phyloP scores from a whole-genome alignment of 2,888 invertebrate genomes.

The Lordiphosa fenestrarum region DNA sequence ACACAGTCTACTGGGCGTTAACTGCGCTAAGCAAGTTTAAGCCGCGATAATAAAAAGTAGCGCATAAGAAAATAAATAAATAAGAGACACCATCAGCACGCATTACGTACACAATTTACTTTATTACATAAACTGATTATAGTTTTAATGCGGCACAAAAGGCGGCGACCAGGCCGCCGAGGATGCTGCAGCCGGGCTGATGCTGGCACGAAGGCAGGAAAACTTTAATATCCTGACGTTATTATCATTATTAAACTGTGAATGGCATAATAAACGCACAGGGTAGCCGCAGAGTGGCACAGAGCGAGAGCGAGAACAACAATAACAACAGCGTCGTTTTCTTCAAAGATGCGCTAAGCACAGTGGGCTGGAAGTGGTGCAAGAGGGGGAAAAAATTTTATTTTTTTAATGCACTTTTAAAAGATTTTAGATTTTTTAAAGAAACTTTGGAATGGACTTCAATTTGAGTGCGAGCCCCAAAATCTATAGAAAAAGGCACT shows the following conservation, averaged over 20 bases:
- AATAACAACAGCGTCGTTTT: conserved; percentile 2
- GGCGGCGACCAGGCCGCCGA: conserved; percentile 20
- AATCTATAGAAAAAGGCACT: too few species aligned
- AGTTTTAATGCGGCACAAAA: conserved; percentile 63
- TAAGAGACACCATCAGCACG: conserved; percentile 68
- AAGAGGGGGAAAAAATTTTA: not conserved
- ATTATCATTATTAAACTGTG: conserved; percentile 76
- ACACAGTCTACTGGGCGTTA: conserved; percentile 27
- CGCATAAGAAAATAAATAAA: conserved; percentile 68
- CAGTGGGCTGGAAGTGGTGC: conserved; percentile 11
- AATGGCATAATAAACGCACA: conserved; percentile 71
- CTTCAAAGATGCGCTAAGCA: conserved; percentile 14
- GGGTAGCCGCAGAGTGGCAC: conserved; percentile 59
- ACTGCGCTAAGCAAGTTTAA: conserved; percentile 62
- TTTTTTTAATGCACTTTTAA: too few species aligned
- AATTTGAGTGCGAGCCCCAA: too few species aligned
- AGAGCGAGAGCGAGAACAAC: conserved; percentile 1
- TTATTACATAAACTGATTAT: conserved; percentile 74
- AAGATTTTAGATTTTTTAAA: too few species aligned
- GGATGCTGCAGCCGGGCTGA: conserved; percentile 5
- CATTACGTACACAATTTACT: conserved; percentile 74
- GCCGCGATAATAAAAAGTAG: conserved; percentile 65
- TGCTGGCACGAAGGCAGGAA: conserved; percentile 54
- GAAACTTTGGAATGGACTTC: too few species aligned
- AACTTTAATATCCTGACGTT: conserved; percentile 73